Conservation (phyloP, 30 jellyfish, hydroid and myxozoan genomes). For the Aurelia coerulea region DNA sequence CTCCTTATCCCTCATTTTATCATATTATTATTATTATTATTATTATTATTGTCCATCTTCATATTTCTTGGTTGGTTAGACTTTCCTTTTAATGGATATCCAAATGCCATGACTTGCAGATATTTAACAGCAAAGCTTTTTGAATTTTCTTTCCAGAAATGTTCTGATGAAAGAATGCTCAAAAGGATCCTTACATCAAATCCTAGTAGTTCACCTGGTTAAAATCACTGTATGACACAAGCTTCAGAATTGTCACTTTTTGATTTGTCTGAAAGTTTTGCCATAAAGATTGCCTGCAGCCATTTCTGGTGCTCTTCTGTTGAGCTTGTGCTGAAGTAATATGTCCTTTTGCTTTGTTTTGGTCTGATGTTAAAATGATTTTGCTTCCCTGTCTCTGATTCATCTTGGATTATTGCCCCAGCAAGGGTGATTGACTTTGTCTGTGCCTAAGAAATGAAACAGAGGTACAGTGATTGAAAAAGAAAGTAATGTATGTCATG, state of each 20-base stretch:
- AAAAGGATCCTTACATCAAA: too few species aligned
- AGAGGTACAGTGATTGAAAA: background rate
- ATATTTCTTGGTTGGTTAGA: too few species aligned
- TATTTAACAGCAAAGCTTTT: too few species aligned
- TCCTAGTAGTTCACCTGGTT: too few species aligned
- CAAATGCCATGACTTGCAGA: too few species aligned
- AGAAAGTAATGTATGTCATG: background rate
- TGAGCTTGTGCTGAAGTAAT: constrained; percentile 19
- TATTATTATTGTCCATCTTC: too few species aligned
- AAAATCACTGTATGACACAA: constrained; percentile 30
- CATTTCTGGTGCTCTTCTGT: constrained; percentile 59
- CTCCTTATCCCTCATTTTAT: too few species aligned
- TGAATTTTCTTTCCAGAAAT: too few species aligned
- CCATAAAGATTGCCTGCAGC: constrained; percentile 63
- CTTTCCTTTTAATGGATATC: too few species aligned
- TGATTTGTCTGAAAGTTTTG: constrained; percentile 32
- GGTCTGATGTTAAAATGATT: constrained; percentile 46
- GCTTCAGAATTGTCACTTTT: constrained; percentile 63
- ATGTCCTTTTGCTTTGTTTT: constrained; percentile 29
- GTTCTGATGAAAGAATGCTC: too few species aligned
- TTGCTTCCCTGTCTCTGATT: constrained; percentile 34
- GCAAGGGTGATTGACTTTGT: constrained; percentile 21
- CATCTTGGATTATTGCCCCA: constrained; percentile 64
- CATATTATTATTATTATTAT: too few species aligned
- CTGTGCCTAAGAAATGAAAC: constrained; percentile 10